A percentile compares a stretch with the other conserved stretches of the same genome.
Conservation (phyloP, 2,113 vertebrate genomes). For the Nesoenas mayeri region DNA sequence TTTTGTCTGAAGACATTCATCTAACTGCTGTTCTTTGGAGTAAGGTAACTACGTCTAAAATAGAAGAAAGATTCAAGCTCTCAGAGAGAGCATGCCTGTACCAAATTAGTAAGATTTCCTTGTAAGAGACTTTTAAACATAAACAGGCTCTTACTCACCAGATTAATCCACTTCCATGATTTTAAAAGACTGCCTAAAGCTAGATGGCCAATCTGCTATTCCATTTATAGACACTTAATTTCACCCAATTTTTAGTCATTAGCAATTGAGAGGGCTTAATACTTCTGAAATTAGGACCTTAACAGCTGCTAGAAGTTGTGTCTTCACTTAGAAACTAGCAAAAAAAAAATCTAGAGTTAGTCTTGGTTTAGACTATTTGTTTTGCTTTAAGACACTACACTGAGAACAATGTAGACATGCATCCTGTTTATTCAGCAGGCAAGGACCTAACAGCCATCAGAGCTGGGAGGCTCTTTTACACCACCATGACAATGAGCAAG, state of each 20-base stretch:
- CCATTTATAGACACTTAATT: conserved; percentile 5
- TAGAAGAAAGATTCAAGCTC: not conserved
- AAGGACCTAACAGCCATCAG: not conserved
- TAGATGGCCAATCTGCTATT: not conserved
- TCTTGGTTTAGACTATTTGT: not conserved
- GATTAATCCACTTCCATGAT: conserved; percentile 10
- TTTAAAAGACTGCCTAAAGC: conserved; percentile 27
- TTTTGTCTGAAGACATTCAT: not conserved
- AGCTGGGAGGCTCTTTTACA: conserved; percentile 3
- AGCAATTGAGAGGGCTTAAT: not conserved
- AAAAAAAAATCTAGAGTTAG: not conserved
- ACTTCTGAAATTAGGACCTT: not conserved
- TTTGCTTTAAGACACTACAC: not conserved
- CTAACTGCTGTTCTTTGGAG: not conserved
- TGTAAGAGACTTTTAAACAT: not conserved
- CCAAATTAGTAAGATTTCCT: not conserved
- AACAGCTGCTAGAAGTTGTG: not conserved
- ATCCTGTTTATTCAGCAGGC: conserved; percentile 50
- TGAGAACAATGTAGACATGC: conserved; percentile 26
- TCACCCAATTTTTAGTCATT: not conserved
- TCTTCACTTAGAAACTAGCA: not conserved
- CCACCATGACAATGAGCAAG: not conserved
- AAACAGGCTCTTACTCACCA: conserved; percentile 3
- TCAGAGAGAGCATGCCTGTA: not conserved
- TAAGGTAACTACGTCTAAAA: not conserved